Evolutionary conservation across 1,140 invertebrate species (phyloP), one percentile per base, ranked within the genome.

Genomic region (Rhopalosiphum padi): DNA sequence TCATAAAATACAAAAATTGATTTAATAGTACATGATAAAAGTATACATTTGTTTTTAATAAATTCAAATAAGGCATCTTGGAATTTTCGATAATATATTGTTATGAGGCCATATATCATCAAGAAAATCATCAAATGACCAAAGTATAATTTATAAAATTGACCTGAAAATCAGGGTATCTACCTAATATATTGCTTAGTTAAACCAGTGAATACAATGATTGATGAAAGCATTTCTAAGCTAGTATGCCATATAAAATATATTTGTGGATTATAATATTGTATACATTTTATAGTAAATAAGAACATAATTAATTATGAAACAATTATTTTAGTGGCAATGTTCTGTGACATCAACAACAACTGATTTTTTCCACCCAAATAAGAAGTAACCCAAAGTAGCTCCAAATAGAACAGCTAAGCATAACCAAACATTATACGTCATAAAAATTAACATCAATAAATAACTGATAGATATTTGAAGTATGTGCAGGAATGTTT

Each of bases 371-470:
- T 97, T 97, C 98, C 98, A 99, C 48, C 98, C 98, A 95, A 99
- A 99, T 53, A 98, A 96, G 95, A 99, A 99, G 95, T 99, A 99
- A 5, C 99, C 98, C 23, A 97, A 95, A 1, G 97, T 98, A 30
- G 98, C 97, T 6, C 99, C 99, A 15, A 99, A 95, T 1, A 99
- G 97, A n/a, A 99, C 97, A 9, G 98, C 97, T 43, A 98, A 94
- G 95, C 98, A 99, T 37, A 99, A 96, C 98, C 98, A 99, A 37
- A 98, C 97, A 95, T 99, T 99, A 96, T 99, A 99, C 0, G 98
- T 99, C 99, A 99, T 99, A 95, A 99, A 99, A 93, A 99, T 97
- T 95, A 99, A 96, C 99, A 99, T 99, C 37, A 99, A 96, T 94
- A 98, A 97, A 95, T 99, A 99, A 37, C 98, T 98, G 51, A 99